phyloP scores from a whole-genome alignment of 2,113 vertebrate species.

The Lagopus muta region DNA sequence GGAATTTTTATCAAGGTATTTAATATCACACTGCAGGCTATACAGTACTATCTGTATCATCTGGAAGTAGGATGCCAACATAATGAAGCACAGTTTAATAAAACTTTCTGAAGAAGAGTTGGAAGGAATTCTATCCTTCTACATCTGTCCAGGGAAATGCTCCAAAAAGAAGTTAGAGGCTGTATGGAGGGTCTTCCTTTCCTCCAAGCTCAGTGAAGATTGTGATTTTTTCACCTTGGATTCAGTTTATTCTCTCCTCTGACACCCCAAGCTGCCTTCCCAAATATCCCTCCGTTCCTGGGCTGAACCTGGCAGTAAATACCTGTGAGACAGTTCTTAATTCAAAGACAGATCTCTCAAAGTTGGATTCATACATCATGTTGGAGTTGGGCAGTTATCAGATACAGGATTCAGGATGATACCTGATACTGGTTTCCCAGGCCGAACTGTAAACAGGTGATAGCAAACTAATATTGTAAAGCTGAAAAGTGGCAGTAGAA shows the following conservation, averaged over 20 bases:
- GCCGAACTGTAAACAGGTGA: not conserved
- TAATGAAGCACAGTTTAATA: slow-evolving; percentile 16
- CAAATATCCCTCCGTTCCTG: not conserved
- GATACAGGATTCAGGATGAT: not conserved
- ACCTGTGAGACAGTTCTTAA: not conserved
- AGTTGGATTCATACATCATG: not conserved
- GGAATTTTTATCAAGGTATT: slow-evolving; percentile 12
- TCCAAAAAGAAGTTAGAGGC: not conserved
- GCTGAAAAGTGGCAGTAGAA: not conserved
- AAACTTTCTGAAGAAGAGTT: slow-evolving; percentile 2
- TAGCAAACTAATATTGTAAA: not conserved
- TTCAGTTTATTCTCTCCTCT: not conserved
- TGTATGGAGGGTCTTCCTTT: not conserved
- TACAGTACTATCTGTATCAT: slow-evolving; percentile 20
- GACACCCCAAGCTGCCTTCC: not conserved
- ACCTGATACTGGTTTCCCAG: not conserved
- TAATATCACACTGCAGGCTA: slow-evolving; percentile 36
- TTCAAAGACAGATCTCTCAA: not conserved
- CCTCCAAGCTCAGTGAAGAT: not conserved
- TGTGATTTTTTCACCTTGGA: not conserved
- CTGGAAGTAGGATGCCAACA: slow-evolving; percentile 24
- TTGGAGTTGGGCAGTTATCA: not conserved
- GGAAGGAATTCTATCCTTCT: slow-evolving; percentile 5
- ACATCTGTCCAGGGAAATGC: not conserved
- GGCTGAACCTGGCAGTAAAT: not conserved